phyloP scores from a whole-genome alignment of 2,113 vertebrate species.

The Channa maculata region DNA sequence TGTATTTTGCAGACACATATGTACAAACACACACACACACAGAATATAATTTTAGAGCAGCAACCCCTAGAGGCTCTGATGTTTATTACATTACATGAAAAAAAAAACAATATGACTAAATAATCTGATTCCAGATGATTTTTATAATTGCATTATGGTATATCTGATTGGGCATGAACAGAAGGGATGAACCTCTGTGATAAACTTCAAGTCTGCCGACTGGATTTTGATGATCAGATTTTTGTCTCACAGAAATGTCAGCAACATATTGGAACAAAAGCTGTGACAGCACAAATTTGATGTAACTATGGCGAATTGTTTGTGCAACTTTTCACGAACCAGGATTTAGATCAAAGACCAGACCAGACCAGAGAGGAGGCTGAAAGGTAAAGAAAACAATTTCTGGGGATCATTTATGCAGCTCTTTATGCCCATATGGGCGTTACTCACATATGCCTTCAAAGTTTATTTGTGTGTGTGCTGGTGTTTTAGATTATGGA shows the following conservation, averaged over 20 bases:
- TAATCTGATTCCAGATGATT: no score
- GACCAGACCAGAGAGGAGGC: no score
- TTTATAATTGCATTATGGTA: no score
- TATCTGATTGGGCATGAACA: no score
- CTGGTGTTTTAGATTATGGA: no score
- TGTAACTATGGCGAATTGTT: neutral
- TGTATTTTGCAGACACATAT: neutral
- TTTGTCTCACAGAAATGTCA: neutral
- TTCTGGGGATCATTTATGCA: no score
- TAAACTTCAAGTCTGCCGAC: neutral
- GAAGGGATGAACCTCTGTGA: no score
- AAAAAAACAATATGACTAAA: neutral
- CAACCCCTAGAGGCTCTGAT: neutral
- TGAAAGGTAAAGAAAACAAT: no score
- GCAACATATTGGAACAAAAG: neutral
- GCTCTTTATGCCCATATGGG: no score
- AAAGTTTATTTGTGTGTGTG: no score
- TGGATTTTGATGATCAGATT: neutral
- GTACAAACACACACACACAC: neutral
- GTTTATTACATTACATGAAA: neutral
- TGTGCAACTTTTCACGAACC: neutral
- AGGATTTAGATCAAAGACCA: no score
- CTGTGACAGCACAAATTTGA: neutral
- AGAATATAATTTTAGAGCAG: neutral
- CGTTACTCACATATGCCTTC: no score